Conservation (phyloP, 2,888 invertebrate species). For the Philaethria dido region DNA sequence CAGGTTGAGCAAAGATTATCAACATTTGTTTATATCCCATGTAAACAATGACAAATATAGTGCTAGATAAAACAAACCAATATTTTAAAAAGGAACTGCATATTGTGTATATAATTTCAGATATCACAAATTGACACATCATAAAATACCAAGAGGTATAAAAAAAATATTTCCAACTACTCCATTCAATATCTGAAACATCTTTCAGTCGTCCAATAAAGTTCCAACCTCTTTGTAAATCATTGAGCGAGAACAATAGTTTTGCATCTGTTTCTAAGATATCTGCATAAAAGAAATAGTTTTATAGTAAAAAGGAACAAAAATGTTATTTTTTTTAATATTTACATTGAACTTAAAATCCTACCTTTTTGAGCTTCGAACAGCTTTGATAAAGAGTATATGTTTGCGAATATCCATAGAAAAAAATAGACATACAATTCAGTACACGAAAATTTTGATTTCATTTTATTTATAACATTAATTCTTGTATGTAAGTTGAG, state of each 20-base stretch:
- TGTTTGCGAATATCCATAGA: slow-evolving; percentile 81
- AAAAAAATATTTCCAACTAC: slow-evolving; percentile 83
- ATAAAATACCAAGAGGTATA: slow-evolving; percentile 81
- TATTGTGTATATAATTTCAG: slow-evolving; percentile 74
- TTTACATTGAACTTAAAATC: slow-evolving; percentile 27
- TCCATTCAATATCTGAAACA: slow-evolving; percentile 89
- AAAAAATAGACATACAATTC: slow-evolving; percentile 78
- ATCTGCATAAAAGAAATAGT: slow-evolving; percentile 55
- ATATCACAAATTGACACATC: slow-evolving; percentile 79
- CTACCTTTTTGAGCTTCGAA: slow-evolving; percentile 81
- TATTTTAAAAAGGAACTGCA: slow-evolving; percentile 64
- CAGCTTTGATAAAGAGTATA: slow-evolving; percentile 83
- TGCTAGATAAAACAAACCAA: slow-evolving; percentile 82
- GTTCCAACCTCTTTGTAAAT: slow-evolving; percentile 84
- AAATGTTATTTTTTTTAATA: neutral
- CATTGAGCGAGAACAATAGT: slow-evolving; percentile 58
- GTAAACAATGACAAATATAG: slow-evolving; percentile 70
- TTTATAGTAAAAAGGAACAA: neutral
- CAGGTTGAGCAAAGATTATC: slow-evolving; percentile 82
- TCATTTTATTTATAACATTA: slow-evolving; percentile 51
- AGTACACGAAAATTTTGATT: slow-evolving; percentile 51
- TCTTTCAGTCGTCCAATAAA: slow-evolving; percentile 84
- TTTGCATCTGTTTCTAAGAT: slow-evolving; percentile 56
- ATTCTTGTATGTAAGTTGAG: neutral
- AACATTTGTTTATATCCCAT: slow-evolving; percentile 79